Percentiles rank a stretch among this genome's conserved stretches.
phyloP scores from a whole-genome alignment of 2,113 vertebrate genomes.

The Stegastes partitus region DNA sequence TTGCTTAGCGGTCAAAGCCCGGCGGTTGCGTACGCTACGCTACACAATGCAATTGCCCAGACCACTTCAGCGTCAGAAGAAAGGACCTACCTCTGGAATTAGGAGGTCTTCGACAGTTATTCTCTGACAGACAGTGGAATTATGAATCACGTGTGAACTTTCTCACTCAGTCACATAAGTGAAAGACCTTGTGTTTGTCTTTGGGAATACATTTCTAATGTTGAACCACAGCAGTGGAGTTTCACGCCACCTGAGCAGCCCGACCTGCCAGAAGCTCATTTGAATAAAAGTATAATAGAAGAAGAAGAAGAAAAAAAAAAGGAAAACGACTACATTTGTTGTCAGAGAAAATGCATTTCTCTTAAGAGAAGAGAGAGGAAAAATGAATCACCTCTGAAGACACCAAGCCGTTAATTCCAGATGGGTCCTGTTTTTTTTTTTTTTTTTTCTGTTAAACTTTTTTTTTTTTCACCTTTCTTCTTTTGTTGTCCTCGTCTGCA shows the following conservation, averaged over 20 bases:
- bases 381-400: constrained; percentile 47
- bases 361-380: constrained; percentile 38
- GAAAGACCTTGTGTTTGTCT: constrained; percentile 19
- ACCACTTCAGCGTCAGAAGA: constrained; percentile 7
- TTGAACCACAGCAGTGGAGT: neutral
- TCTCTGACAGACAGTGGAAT: constrained; percentile 23
- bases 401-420: constrained; percentile 55
- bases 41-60: constrained; percentile 48
- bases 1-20: constrained; percentile 61
- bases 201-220: constrained; percentile 26
- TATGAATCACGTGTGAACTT: constrained; percentile 27
- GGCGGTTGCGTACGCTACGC: constrained; percentile 14
- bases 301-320: neutral
- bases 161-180: neutral
- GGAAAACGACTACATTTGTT: constrained; percentile 40
- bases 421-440: constrained; percentile 26
- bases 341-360: constrained; percentile 60
- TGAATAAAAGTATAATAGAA: constrained; percentile 55
- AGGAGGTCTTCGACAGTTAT: constrained; percentile 7
- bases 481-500: constrained; percentile 58
- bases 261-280: constrained; percentile 53
- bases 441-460: constrained; percentile 9
- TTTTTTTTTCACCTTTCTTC: constrained; percentile 42
- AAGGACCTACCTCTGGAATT: constrained; percentile 18
- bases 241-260: constrained; percentile 31